Conservation (phyloP, 2,113 vertebrate genomes). For the Clarias macrocephalus region DNA sequence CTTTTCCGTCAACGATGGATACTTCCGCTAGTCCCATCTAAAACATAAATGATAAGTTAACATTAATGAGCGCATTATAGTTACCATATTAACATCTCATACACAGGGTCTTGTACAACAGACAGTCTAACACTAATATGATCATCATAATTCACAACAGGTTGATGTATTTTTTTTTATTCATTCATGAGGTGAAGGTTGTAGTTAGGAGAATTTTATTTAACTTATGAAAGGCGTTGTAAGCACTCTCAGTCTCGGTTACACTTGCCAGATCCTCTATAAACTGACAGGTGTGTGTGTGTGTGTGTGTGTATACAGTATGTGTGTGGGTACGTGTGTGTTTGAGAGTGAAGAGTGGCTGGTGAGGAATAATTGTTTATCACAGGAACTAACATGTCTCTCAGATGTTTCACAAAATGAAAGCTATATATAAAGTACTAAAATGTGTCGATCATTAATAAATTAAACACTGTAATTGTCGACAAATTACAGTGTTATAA, state of each 20-base stretch:
- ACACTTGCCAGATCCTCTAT: neutral
- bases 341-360: neutral
- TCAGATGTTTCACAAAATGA: neutral
- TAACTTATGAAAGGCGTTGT: neutral
- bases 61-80: neutral
- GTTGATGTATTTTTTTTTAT: neutral
- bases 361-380: neutral
- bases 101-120: neutral
- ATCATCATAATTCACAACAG: neutral
- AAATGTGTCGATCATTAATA: neutral
- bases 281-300: neutral
- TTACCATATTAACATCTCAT: neutral
- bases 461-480: neutral
- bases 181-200: neutral
- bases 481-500: neutral
- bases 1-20: too few relatives aligned
- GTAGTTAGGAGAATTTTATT: neutral
- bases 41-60: neutral
- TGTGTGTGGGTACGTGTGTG: neutral
- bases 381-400: neutral
- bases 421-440: neutral
- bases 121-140: neutral
- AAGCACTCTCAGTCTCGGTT: neutral
- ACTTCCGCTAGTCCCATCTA: neutral
- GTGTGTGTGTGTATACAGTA: neutral